phyloP scores from a whole-genome alignment of 2,888 invertebrate genomes.

The Rhamphomyia laevipes region DNA sequence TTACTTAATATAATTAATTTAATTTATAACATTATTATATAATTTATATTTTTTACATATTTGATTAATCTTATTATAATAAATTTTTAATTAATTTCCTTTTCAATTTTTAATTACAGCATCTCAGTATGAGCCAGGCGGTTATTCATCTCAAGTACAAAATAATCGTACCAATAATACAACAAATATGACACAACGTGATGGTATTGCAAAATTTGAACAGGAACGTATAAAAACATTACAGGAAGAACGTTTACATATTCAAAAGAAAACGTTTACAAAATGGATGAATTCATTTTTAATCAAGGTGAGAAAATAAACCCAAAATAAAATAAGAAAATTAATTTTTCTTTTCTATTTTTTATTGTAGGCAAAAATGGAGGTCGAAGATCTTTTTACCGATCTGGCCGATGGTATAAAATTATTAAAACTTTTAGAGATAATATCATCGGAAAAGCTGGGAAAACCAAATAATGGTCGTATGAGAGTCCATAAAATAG shows the following conservation, averaged over 20 bases:
- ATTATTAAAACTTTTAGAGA: slow-evolving; percentile 85
- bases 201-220: slow-evolving; percentile 89
- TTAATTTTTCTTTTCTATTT: neutral
- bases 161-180: slow-evolving; percentile 30
- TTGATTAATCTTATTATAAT: no score
- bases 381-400: slow-evolving; percentile 92
- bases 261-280: slow-evolving; percentile 99
- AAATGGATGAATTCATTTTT: slow-evolving; percentile 99
- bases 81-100: no score
- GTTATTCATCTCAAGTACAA: slow-evolving; percentile 50
- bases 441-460: slow-evolving; percentile 95
- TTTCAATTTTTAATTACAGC: slow-evolving; percentile 33
- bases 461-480: slow-evolving; percentile 93
- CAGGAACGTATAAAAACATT: slow-evolving; percentile 91
- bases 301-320: slow-evolving; percentile 60
- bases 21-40: no score
- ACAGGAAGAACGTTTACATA: slow-evolving; percentile 93
- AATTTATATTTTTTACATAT: no score
- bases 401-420: slow-evolving; percentile 94
- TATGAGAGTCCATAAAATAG: slow-evolving; percentile 97
- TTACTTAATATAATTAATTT: no score
- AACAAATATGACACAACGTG: slow-evolving; percentile 77
- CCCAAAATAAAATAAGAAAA: neutral
- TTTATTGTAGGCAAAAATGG: slow-evolving; percentile 79
- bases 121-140: slow-evolving; percentile 55